These are phyloP conservation scores for Sarcophaga bullata DNA, from an alignment of 1,140 invertebrate species.

Conservation along the genomic window DNA sequence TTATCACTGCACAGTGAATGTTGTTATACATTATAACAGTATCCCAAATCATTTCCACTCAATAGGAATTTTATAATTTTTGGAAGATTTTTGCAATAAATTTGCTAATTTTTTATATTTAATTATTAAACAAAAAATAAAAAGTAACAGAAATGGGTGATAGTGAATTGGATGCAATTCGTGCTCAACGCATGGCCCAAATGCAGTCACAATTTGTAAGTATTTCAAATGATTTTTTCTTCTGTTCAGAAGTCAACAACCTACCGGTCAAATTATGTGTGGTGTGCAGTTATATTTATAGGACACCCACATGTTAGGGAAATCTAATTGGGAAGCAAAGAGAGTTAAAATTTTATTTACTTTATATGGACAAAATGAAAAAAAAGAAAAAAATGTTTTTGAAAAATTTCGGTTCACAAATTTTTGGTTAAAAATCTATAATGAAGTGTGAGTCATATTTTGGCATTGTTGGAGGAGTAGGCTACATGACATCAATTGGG, in stretches of 20 bases:
- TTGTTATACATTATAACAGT: background rate
- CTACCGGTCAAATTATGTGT: background rate
- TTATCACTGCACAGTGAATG: background rate
- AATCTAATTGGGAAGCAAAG: background rate
- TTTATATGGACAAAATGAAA: background rate
- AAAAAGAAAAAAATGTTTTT: background rate
- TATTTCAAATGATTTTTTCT: slow-evolving; percentile 39
- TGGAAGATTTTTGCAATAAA: background rate
- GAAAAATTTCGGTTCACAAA: background rate
- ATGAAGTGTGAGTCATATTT: background rate
- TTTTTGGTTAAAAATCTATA: background rate
- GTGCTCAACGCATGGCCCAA: slow-evolving; percentile 83
- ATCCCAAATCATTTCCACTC: background rate
- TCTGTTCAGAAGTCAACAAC: background rate
- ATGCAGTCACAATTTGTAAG: slow-evolving; percentile 79
- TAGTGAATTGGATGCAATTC: slow-evolving; percentile 82
- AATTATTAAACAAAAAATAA: slow-evolving; percentile 30
- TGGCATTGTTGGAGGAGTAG: background rate
- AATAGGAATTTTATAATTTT: slow-evolving; percentile 3
- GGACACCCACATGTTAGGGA: background rate
- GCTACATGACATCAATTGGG: background rate
- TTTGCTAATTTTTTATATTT: background rate
- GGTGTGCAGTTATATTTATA: background rate
- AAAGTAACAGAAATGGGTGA: slow-evolving; percentile 73
- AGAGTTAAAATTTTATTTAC: background rate